Base-by-base conservation (phyloP, 2,797 vertebrate genomes). In the Semaprochilodus insignis region DNA sequence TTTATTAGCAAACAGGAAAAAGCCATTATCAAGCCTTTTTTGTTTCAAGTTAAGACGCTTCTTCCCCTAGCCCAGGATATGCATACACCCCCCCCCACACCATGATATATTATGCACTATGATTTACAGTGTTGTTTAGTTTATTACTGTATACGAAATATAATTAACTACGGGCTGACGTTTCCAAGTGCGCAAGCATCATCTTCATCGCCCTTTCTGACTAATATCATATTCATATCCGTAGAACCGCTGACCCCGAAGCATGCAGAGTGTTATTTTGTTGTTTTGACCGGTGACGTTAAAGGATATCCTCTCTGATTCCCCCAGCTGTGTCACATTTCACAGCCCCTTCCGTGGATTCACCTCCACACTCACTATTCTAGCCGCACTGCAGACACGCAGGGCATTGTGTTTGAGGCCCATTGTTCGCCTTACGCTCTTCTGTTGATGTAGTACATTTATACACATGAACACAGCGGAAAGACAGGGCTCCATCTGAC, bases 251-350 rank as follows among this genome's bases (percentile, higher is more conserved):
- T 31, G 52, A 34, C 23, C 65, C 48, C 54, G 7, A 65, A 21
- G 71, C 40, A 34, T 59, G 23, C 25, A 19, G 21, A 51, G 78
- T 27, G 25, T 78, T 59, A 36, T 77, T 83, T 36, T 81, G 67
- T 80, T 83, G 60, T 78, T 85, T 63, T 73, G 79, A 62, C 81
- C 63, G 51, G 52, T 86, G 85, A 83, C 79, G 77, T 78, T 65
- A 82, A 70, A 88, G 88, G 87, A 89, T 85, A 85, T 89, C 88
- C 88, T 84, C 52, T 82, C 63, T 70, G 72, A 57, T 72, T 31
- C 17, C 76, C 73, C 71, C 79, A 78, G 51, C 73, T 70, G 51
- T 71, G n/a, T 73, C 72, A 72, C 67, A 34, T 66, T 81, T 83
- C 72, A 77, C 78, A 44, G 65, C 72, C 62, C 77, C 40, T 87